A percentile compares a stretch with the other conserved stretches of the same genome.
phyloP scores from a whole-genome alignment of 2,113 vertebrate species.

The Gobio gobio region DNA sequence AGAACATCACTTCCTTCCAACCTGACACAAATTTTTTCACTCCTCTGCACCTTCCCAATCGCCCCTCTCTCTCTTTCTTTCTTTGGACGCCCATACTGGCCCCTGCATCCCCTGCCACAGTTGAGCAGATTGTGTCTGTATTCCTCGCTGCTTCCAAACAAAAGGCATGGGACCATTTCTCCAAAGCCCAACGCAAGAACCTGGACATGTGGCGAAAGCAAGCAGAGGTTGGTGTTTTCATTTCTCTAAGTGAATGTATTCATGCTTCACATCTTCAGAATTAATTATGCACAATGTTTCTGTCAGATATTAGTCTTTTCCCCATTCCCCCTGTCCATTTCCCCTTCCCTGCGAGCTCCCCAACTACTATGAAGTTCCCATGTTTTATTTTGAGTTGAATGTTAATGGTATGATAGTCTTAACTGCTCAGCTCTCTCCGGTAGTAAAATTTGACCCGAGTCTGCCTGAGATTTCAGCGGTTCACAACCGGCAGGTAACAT shows the following conservation, averaged over 20 bases:
- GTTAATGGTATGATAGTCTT: slow-evolving; percentile 34
- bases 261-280: slow-evolving; percentile 27
- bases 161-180: slow-evolving; percentile 99
- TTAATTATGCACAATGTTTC: slow-evolving; percentile 11
- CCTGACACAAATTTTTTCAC: slow-evolving; percentile 89
- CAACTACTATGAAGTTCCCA: neutral
- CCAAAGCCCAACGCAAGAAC: slow-evolving; percentile 99
- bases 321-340: neutral
- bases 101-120: slow-evolving; percentile 84
- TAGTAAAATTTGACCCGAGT: slow-evolving; percentile 28
- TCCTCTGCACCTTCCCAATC: slow-evolving; percentile 88
- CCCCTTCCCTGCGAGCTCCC: neutral
- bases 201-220: slow-evolving; percentile 99
- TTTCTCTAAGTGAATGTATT: slow-evolving; percentile 57
- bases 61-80: slow-evolving; percentile 80
- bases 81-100: slow-evolving; percentile 82
- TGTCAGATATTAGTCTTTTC: slow-evolving; percentile 2
- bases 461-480: slow-evolving; percentile 33
- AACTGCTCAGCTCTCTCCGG: neutral
- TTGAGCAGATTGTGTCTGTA: slow-evolving; percentile 99
- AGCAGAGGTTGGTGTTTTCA: slow-evolving; percentile 90
- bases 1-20: slow-evolving; percentile 72
- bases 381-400: slow-evolving; percentile 25
- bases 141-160: slow-evolving; percentile 99
- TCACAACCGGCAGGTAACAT: slow-evolving; percentile 50